A percentile compares a stretch with the other conserved stretches of the same genome.
phyloP scores from a whole-genome alignment of 1,140 invertebrate species.

The Drosophila rhopaloa region DNA sequence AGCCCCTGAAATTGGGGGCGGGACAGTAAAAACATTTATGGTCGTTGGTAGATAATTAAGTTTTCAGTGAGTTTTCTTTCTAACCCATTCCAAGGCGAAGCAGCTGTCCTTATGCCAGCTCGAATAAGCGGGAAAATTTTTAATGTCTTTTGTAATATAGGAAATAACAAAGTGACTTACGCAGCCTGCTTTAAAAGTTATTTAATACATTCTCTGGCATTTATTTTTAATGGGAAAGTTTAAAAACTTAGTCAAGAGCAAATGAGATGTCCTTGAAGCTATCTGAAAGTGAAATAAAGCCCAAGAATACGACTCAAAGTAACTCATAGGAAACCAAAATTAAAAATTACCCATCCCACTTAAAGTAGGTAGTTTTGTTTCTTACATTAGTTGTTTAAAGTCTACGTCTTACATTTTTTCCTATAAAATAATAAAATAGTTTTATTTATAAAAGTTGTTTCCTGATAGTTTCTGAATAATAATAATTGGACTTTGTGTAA shows the following conservation, averaged over 20 bases:
- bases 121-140: slow-evolving; percentile 1
- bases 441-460: too few species aligned
- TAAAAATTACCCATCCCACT: too few species aligned
- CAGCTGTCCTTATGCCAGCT: slow-evolving; percentile 27
- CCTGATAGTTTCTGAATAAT: too few species aligned
- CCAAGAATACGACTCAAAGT: too few species aligned
- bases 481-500: slow-evolving; percentile 24
- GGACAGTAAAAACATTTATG: slow-evolving; percentile 61
- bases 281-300: too few species aligned
- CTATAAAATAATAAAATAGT: too few species aligned
- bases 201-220: neutral
- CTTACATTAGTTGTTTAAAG: too few species aligned
- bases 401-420: too few species aligned
- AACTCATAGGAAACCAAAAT: too few species aligned
- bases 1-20: neutral
- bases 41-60: slow-evolving; percentile 64
- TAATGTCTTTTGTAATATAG: slow-evolving; percentile 21
- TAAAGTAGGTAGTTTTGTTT: too few species aligned
- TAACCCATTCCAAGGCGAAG: slow-evolving; percentile 24
- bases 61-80: slow-evolving; percentile 49
- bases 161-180: slow-evolving; percentile 18
- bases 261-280: too few species aligned
- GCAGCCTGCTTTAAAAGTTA: neutral
- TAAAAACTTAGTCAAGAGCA: too few species aligned
- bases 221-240: neutral